phyloP scores from a whole-genome alignment of 2,113 vertebrate genomes.

The Trochalopteron elliotii region DNA sequence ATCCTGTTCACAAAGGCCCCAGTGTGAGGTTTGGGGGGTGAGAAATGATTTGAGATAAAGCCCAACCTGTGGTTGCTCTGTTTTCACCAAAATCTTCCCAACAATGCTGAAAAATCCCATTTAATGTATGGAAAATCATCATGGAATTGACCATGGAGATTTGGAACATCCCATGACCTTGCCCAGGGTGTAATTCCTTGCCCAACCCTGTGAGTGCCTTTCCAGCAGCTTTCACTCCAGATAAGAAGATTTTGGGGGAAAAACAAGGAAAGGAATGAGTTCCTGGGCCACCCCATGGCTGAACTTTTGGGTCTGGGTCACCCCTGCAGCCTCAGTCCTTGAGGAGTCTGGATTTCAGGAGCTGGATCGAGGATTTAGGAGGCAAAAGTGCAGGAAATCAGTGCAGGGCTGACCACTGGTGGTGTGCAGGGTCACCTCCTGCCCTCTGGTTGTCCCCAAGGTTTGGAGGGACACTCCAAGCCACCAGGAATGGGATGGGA shows the following conservation, averaged over 20 bases:
- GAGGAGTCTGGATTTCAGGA: neutral
- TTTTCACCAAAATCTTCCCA: neutral
- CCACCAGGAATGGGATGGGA: neutral
- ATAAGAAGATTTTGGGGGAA: neutral
- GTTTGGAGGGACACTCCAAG: neutral
- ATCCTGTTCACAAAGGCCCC: neutral
- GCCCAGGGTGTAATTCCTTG: neutral
- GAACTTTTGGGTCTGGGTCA: neutral
- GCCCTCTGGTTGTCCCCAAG: neutral
- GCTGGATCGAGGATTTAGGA: neutral
- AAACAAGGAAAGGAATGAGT: neutral
- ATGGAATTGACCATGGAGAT: accelerated
- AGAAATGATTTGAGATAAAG: neutral
- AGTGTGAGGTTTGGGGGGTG: neutral
- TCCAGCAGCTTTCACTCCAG: neutral
- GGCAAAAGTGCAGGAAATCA: neutral
- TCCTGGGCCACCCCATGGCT: neutral
- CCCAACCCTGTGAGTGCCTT: neutral
- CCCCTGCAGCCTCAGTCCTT: neutral
- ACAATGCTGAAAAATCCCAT: neutral
- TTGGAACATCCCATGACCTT: neutral
- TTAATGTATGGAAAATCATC: neutral
- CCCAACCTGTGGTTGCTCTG: neutral
- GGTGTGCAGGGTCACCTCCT: neutral
- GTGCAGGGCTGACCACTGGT: neutral